Evolutionary conservation across 2,888 invertebrate genomes (phyloP).

Genomic region (Opisthograptis luteolata): DNA sequence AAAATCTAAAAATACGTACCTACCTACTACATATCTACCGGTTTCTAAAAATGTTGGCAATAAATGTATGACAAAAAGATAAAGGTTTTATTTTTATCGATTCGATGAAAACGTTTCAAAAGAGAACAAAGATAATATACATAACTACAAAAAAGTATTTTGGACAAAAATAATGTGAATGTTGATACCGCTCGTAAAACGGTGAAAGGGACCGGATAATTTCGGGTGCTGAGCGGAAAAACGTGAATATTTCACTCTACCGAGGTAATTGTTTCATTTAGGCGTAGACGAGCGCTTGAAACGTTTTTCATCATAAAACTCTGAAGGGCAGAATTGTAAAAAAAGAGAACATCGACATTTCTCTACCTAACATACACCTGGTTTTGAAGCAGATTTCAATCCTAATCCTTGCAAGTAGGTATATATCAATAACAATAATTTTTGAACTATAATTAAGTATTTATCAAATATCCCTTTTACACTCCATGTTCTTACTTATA

Average conservation of each 20-base stretch:
- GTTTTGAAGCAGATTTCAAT: neutral
- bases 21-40: no score
- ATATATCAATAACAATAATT: no score
- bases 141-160: conserved; percentile 24
- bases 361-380: no score
- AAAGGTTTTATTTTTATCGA: conserved; percentile 15
- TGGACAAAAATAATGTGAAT: conserved; percentile 40
- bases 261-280: conserved; percentile 46
- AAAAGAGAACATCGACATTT: neutral
- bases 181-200: conserved; percentile 48
- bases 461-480: no score
- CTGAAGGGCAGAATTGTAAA: conserved; percentile 7
- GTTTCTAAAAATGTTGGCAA: no score
- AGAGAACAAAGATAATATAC: conserved; percentile 14
- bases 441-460: no score
- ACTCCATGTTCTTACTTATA: no score
- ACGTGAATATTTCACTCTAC: conserved; percentile 52
- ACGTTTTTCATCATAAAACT: conserved; percentile 16
- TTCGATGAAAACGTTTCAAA: conserved; percentile 17
- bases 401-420: no score
- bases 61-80: conserved; percentile 3
- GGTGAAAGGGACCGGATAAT: conserved; percentile 60
- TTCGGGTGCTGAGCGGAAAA: conserved; percentile 57
- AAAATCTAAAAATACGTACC: conserved; percentile 12
- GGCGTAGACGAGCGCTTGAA: conserved; percentile 40